Base-by-base conservation (phyloP, 2,888 invertebrate species). In the Pollenia griseotomentosa region DNA sequence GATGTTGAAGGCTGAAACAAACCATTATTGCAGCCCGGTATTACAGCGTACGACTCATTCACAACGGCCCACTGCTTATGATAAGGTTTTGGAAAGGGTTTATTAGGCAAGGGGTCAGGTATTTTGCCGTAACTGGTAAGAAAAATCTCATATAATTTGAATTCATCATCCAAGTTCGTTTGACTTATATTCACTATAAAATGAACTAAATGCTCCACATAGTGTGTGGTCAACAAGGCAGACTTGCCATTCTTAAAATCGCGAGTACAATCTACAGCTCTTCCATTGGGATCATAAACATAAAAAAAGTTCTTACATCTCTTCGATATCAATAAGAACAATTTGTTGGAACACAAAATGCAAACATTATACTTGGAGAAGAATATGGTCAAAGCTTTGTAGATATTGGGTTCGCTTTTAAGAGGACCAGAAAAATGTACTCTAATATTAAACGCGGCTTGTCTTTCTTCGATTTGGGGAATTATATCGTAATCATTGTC, bases 221-320 rank as follows among this genome's bases (percentile, higher is more conserved):
- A 91, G 2, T 89, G 83, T 0, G 91, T 90, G 44, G 89, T 89
- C 88, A 93, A 90, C 70, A 96, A 93, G 8, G 95, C 94, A 1
- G 96, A 94, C 53, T 93, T 94, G 0, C 96, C 96, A 2, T 90
- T 88, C 19, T 86, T 80, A 12, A 91, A 90, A 77, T 93, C 90
- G 0, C 92, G 90, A 55, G 89, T 88, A 23, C 91, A 92, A 23
- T 89, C 12, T 42, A 90, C 89, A 44, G 89, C 88, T 6, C 93
- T 90, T 0, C 93, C 93, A 85, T 92, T 95, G 0, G 95, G 95
- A 91, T 96, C 96, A 89, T 96, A 96, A 88, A 96, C 94, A 86
- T 95, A 95, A 90, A 93, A 96, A 0, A 91, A 90, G 14, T 90
- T 90, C 86, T 94, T 94, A 68, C 95, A 94, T 68, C 93, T 94